Evolutionary conservation across 2,888 invertebrate genomes (phyloP).

Genomic region (Disparrhopalites patrizii): DNA sequence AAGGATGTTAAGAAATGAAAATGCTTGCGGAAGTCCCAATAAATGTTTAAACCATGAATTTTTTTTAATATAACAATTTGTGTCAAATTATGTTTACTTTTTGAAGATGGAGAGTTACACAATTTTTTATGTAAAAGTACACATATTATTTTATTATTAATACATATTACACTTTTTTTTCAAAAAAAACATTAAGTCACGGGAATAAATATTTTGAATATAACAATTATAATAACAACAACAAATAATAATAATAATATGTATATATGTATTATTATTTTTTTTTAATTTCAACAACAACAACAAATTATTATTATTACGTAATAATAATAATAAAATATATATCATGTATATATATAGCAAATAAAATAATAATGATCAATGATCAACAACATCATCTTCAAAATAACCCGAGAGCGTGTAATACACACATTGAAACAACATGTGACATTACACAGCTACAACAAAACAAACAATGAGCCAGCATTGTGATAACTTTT

Average conservation of each 20-base stretch:
- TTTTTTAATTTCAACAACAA: slow-evolving; percentile 14
- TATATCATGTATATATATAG: slow-evolving; percentile 9
- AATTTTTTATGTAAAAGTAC: slow-evolving; percentile 8
- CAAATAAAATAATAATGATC: slow-evolving; percentile 39
- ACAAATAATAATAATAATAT: background rate
- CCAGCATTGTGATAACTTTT: slow-evolving; percentile 14
- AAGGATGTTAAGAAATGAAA: too few relatives aligned
- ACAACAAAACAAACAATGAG: slow-evolving; percentile 46
- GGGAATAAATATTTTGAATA: slow-evolving; percentile 28
- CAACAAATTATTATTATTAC: background rate
- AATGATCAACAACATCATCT: slow-evolving; percentile 40
- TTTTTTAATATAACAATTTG: slow-evolving; percentile 25
- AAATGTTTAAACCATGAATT: too few relatives aligned
- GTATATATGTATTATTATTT: slow-evolving; percentile 24
- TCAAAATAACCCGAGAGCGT: too few relatives aligned
- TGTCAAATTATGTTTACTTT: slow-evolving; percentile 27
- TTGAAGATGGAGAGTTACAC: slow-evolving; percentile 27
- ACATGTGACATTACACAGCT: slow-evolving; percentile 25
- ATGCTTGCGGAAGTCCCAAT: too few relatives aligned
- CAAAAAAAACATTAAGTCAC: too few relatives aligned
- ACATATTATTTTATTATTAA: too few relatives aligned
- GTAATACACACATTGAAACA: too few relatives aligned
- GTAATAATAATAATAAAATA: background rate
- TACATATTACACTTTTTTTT: too few relatives aligned
- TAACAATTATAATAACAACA: too few relatives aligned